Base-by-base conservation (phyloP, 2,888 invertebrate genomes). In the Sesia apiformis region DNA sequence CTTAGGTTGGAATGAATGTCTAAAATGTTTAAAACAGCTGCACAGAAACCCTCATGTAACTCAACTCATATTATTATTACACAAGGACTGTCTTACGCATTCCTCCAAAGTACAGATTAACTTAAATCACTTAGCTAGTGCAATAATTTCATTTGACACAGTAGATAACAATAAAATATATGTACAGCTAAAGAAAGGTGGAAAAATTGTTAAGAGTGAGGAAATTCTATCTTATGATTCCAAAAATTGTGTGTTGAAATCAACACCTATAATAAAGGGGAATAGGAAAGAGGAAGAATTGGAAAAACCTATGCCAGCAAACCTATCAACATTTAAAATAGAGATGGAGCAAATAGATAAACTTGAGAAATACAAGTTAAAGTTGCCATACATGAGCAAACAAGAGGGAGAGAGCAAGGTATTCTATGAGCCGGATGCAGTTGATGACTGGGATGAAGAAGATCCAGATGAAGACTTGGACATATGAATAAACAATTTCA, bases 391-490 rank as follows among this genome's bases (percentile, higher is more conserved):
- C 67, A 87, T 87, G 88, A 87, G 78, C 63, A 90, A 89, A 61
- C 84, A 88, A 60, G 78, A 87, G 55, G 83, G 88, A 0, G 91
- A 90, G 57, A 92, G 93, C 49, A 92, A 92, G 70, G 94, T 96
- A 42, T 91, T 92, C 63, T 96, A 96, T 70, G 91, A 93, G 61
- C 94, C 95, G 5, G 96, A 96, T 79, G 93, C 92, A 54, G 90
- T 92, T 3, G 96, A 96, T 76, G 96, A 96, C 74, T 93, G 94
- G 90, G 96, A 96, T 70, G 95, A 95, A 69, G 96, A 96, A 81
- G 95, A 96, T 82, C 96, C 96, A 1, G 96, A 96, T 88, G 95
- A 96, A 77, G 96, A 96, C 83, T 86, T 96, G 58, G 93, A 94
- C 81, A 92, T 95, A 57, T 85, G 58, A 80, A 69, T 70, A 67